Percentiles rank a stretch among this genome's conserved stretches.
phyloP scores from a whole-genome alignment of 2,113 vertebrate genomes.

The Tragelaphus strepsiceros region DNA sequence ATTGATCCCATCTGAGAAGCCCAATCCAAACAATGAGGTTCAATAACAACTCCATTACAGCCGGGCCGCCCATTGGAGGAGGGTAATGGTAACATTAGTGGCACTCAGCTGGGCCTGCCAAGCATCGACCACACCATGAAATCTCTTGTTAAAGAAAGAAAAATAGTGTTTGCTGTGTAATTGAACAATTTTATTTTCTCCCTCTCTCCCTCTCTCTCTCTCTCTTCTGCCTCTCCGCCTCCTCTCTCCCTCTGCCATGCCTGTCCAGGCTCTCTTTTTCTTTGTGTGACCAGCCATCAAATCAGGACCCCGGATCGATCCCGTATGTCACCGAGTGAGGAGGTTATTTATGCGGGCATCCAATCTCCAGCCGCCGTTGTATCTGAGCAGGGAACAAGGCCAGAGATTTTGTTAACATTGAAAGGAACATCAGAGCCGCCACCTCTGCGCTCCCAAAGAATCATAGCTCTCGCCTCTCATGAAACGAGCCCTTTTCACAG shows the following conservation, averaged over 20 bases:
- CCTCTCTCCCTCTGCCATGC: constrained; percentile 57
- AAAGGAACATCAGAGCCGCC: constrained; percentile 95
- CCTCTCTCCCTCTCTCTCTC: constrained; percentile 55
- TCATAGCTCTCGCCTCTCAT: constrained; percentile 87
- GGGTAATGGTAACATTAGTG: constrained; percentile 94
- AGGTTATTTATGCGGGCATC: constrained; percentile 99
- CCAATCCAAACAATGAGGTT: constrained; percentile 96
- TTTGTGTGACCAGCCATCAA: constrained; percentile 98
- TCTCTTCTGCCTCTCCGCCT: constrained; percentile 36
- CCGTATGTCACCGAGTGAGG: constrained; percentile 92
- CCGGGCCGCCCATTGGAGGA: constrained; percentile 88
- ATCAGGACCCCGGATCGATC: constrained; percentile 96
- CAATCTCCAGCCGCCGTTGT: constrained; percentile 98
- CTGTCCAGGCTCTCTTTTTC: constrained; percentile 72
- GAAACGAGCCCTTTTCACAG: constrained; percentile 98
- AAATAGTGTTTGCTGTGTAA: constrained; percentile 99
- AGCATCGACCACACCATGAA: constrained; percentile 96
- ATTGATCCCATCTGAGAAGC: constrained; percentile 98
- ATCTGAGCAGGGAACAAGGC: constrained; percentile 97
- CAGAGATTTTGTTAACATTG: constrained; percentile 99
- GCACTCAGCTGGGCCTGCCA: constrained; percentile 96
- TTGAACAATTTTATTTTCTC: constrained; percentile 98
- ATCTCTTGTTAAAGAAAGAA: constrained; percentile 99
- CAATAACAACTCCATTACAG: constrained; percentile 98
- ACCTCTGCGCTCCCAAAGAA: constrained; percentile 90